phyloP scores from a whole-genome alignment of 23 tunicate genomes.

The Trididemnum miniatum region DNA sequence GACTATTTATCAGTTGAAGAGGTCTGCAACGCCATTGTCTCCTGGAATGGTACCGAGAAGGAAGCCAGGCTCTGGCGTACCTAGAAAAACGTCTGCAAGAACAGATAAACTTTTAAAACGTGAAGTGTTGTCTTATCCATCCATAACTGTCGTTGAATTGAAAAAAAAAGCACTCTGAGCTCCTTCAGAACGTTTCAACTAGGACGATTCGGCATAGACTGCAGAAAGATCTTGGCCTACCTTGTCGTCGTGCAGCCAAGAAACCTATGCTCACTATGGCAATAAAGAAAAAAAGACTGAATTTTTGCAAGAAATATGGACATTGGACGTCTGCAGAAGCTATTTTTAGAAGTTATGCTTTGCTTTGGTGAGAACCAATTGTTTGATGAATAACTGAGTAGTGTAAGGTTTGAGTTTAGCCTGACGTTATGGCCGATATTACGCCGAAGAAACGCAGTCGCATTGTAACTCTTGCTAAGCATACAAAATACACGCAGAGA shows the following conservation, averaged over 20 bases:
- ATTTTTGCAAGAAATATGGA: constrained; percentile 22
- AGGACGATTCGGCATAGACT: constrained; percentile 29
- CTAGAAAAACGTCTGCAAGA: constrained; percentile 14
- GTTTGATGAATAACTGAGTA: not conserved
- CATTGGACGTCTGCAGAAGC: constrained; percentile 31
- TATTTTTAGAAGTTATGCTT: constrained; percentile 11
- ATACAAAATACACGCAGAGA: not conserved
- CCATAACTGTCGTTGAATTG: constrained; percentile 25
- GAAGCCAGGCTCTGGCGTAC: constrained; percentile 35
- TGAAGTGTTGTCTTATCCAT: constrained; percentile 2
- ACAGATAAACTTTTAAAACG: constrained; percentile 32
- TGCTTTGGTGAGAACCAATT: constrained; percentile 18
- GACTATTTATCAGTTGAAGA: constrained; percentile 24
- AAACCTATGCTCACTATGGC: constrained; percentile 37
- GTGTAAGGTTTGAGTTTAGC: not conserved
- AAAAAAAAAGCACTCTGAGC: constrained; percentile 36
- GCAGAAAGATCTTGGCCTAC: constrained; percentile 18
- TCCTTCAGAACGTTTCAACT: constrained; percentile 22
- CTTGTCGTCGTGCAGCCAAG: constrained; percentile 40
- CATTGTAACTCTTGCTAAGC: not conserved
- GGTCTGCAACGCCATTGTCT: constrained; percentile 10
- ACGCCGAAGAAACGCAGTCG: not conserved
- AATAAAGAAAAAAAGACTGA: constrained; percentile 30
- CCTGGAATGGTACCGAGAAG: constrained; percentile 35
- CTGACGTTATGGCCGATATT: not conserved